Percentiles rank a stretch among this genome's conserved stretches.
Evolutionary conservation across 2,113 vertebrate species (phyloP).

Genomic region (Myocastor coypus): DNA sequence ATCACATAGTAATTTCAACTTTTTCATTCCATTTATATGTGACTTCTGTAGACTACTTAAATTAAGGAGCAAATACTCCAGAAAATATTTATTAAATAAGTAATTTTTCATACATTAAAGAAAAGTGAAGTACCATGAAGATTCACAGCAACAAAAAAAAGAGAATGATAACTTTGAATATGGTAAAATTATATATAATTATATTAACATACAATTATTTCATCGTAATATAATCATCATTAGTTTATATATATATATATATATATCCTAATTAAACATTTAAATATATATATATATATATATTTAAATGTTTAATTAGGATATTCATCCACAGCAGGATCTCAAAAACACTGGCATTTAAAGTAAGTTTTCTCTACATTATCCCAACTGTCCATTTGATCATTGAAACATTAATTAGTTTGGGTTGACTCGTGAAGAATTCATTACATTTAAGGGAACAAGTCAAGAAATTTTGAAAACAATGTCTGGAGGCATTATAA

Average conservation of each 20-base stretch:
- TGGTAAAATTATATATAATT: neutral
- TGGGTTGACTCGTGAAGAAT: neutral
- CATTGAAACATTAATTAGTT: neutral
- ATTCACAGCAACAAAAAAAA: neutral
- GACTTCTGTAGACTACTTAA: neutral
- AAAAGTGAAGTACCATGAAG: neutral
- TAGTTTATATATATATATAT: too few relatives aligned
- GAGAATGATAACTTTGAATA: neutral
- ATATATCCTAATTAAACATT: neutral
- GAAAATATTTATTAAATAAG: neutral
- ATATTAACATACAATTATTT: neutral
- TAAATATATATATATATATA: too few relatives aligned
- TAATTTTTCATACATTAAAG: neutral
- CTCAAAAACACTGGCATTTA: slow-evolving; percentile 3
- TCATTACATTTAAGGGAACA: neutral
- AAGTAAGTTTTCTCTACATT: slow-evolving; percentile 9
- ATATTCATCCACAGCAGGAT: neutral
- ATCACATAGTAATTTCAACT: neutral
- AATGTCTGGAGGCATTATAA: neutral
- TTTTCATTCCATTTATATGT: neutral
- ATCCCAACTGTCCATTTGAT: neutral
- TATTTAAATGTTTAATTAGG: neutral
- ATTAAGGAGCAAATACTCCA: neutral
- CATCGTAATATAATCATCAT: neutral
- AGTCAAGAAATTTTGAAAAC: neutral